phyloP scores from a whole-genome alignment of 2,113 vertebrate genomes.

The Thermophis baileyi region DNA sequence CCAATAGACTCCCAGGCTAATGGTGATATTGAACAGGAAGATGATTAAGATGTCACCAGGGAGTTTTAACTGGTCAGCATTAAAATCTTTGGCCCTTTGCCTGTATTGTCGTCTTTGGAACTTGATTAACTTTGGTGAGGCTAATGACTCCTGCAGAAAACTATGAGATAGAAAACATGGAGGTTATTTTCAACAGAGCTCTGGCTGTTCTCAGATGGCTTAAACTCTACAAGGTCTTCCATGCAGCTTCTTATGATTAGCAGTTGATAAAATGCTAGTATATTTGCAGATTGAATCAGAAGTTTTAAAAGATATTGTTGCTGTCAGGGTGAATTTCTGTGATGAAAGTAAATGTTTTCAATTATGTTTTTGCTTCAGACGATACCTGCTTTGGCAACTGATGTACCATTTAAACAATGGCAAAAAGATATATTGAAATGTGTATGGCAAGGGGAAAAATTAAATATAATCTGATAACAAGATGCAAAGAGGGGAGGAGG shows the following conservation, averaged over 20 bases:
- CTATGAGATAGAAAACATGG: too few relatives aligned
- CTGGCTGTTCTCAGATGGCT: background rate
- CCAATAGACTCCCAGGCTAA: constrained; percentile 18
- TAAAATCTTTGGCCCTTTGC: constrained; percentile 13
- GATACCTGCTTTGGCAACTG: background rate
- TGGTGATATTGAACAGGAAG: constrained; percentile 35
- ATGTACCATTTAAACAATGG: background rate
- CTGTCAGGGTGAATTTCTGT: background rate
- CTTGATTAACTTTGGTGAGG: background rate
- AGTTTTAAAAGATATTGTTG: background rate
- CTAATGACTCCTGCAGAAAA: background rate
- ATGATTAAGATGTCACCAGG: constrained; percentile 11
- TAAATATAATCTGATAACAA: background rate
- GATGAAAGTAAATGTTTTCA: background rate
- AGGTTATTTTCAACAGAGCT: background rate
- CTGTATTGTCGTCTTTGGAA: background rate
- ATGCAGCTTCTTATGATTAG: background rate
- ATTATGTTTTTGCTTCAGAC: background rate
- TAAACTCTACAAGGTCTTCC: background rate
- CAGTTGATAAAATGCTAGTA: background rate
- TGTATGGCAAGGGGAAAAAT: background rate
- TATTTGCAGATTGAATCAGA: background rate
- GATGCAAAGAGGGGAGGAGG: background rate
- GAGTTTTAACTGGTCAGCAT: constrained; percentile 26
- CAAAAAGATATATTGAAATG: background rate